Percentiles rank a stretch among this genome's conserved stretches.
Conservation (phyloP, 2,797 vertebrate genomes). For the Trematomus bernacchii region DNA sequence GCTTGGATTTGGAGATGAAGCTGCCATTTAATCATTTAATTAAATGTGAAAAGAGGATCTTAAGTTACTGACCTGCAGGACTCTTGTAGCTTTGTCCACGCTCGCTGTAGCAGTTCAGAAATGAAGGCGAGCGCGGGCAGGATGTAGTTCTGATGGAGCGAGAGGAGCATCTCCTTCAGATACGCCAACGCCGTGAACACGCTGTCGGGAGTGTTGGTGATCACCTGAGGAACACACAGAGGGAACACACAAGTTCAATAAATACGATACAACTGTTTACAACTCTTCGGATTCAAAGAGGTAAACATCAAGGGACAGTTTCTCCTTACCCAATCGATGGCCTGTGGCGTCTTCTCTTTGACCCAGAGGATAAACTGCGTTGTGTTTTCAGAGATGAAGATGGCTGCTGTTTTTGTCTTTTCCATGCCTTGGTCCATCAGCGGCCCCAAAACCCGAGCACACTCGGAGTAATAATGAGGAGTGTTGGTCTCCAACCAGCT, state of each 20-base stretch:
- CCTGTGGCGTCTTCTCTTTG: constrained; percentile 78
- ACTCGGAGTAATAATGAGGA: constrained; percentile 84
- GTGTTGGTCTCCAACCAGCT: constrained; percentile 91
- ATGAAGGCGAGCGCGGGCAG: constrained; percentile 83
- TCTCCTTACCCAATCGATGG: constrained; percentile 89
- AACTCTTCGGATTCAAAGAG: too few relatives aligned
- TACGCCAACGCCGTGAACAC: constrained; percentile 84
- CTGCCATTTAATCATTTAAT: too few relatives aligned
- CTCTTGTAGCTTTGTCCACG: constrained; percentile 87
- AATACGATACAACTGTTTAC: not conserved
- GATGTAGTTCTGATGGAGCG: constrained; percentile 86
- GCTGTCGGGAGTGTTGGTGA: constrained; percentile 85
- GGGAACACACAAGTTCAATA: not conserved
- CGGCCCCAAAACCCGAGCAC: constrained; percentile 79
- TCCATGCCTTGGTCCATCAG: constrained; percentile 83
- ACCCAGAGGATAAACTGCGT: constrained; percentile 82
- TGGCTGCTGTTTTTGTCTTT: constrained; percentile 64
- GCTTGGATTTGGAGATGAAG: too few relatives aligned
- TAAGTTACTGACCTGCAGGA: constrained; percentile 90
- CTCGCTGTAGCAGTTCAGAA: constrained; percentile 74
- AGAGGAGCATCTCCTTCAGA: constrained; percentile 87
- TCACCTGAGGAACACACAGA: constrained; percentile 74
- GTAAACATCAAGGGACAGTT: not conserved
- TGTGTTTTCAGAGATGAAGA: constrained; percentile 77
- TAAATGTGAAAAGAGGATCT: not conserved